Conservation (phyloP, 2,113 vertebrate species). For the Pantherophis guttatus region DNA sequence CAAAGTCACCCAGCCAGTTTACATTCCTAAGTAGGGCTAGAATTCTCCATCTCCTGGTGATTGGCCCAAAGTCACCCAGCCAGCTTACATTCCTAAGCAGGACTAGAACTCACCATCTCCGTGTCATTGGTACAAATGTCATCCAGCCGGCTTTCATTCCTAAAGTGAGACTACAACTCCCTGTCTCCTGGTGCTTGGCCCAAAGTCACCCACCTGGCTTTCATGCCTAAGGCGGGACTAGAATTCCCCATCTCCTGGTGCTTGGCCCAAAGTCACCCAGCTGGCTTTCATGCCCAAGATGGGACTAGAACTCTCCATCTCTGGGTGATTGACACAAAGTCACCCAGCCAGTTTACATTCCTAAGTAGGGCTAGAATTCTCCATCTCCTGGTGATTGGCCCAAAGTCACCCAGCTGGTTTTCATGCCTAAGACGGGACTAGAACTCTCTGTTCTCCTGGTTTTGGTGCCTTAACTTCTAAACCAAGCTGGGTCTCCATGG, state of each 20-base stretch:
- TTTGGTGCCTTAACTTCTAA: background rate
- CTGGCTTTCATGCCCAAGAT: no score
- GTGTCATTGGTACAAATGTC: background rate
- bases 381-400: background rate
- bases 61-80: background rate
- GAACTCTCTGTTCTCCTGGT: background rate
- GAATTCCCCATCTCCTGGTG: background rate
- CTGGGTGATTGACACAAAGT: no score
- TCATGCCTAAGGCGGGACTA: background rate
- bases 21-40: background rate
- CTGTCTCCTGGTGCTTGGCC: no score
- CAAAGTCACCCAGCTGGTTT: background rate
- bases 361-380: no score
- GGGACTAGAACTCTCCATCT: no score
- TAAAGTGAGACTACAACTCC: background rate
- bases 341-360: no score
- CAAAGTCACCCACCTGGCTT: fast-evolving
- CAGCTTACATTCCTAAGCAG: fast-evolving
- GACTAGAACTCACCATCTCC: background rate
- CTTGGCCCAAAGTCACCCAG: background rate
- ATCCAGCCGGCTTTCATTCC: fast-evolving
- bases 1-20: background rate
- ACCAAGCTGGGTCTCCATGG: background rate
- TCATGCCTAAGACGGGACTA: background rate
- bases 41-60: background rate